These are phyloP conservation scores for Hesperophylax magnus DNA, from an alignment of 1,140 invertebrate genomes.

Conservation along the genomic window DNA sequence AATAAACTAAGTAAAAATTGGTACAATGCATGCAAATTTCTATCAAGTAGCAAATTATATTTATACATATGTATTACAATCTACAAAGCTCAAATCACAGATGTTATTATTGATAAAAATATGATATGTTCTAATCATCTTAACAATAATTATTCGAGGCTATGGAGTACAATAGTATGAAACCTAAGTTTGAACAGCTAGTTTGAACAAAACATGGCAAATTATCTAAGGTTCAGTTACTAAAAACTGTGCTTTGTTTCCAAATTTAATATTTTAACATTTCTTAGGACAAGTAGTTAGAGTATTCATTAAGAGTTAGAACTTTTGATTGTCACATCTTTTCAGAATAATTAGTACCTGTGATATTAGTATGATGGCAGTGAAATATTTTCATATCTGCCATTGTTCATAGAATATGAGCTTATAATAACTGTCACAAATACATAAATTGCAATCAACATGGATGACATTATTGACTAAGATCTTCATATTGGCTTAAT, in stretches of 20 bases:
- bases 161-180: background rate
- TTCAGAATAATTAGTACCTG: conserved; percentile 43
- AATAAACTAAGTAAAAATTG: conserved; percentile 33
- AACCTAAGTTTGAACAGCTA: background rate
- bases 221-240: background rate
- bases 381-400: conserved; percentile 41
- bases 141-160: background rate
- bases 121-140: conserved; percentile 15
- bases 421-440: conserved; percentile 43
- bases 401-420: conserved; percentile 21
- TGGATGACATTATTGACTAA: conserved; percentile 50
- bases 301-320: background rate
- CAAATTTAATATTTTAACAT: conserved; percentile 1
- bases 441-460: conserved; percentile 52
- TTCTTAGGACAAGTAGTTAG: background rate
- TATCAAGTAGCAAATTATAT: conserved; percentile 47
- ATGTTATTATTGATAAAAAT: conserved; percentile 56
- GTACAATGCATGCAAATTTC: conserved; percentile 49
- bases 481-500: conserved; percentile 50
- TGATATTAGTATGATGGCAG: conserved; percentile 40
- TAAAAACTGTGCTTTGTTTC: conserved; percentile 6
- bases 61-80: conserved; percentile 36
- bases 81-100: conserved; percentile 54
- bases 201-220: background rate
- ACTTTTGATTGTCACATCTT: conserved; percentile 41